Evolutionary conservation across 2,888 invertebrate species (phyloP), one percentile per base, ranked within the genome.

Genomic region (Toxonevra muliebris): DNA sequence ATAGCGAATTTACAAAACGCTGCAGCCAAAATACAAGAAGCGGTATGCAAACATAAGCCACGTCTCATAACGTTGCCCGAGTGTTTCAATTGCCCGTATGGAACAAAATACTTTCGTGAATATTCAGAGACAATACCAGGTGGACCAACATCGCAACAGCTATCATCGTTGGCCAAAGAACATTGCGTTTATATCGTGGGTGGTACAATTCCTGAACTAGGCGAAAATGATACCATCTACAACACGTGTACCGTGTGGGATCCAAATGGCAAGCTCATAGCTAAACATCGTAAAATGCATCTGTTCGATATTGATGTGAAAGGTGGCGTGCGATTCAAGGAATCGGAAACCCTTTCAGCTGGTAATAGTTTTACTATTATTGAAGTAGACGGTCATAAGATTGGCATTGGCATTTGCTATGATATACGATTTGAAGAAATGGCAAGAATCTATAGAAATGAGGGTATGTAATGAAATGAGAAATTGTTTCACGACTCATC

Each of bases 231-330:
- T 68, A 86, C 86, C 63, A 85, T 94, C 9, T 96, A 90, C 83
- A 98, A 98, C 83, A 96, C 97, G 0, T 94, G 94, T 77, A 93
- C 95, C 0, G 90, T 96, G 1, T 97, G 93, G 92, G 90, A 90
- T 78, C 90, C 91, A 0, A 84, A 87, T 30, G 98, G 98, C 13
- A 86, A 90, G 68, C 81, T 97, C 58, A 85, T 97, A 60, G 93
- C 92, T 0, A 92, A 90, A 78, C 92, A 94, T 80, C 89, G 96
- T 70, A 98, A 98, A 88, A 88, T 97, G 82, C 98, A 98, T 85
- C 88, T 98, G 58, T 98, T 98, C 85, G 97, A 98, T 85, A 97
- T 98, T 76, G 94, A 97, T 82, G 93, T 98, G 62, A 96, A 96
- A 61, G 93, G 92, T 53, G 93, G 94, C 80, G 93, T 97, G n/a